Percentiles rank a stretch among this genome's conserved stretches.
phyloP scores from a whole-genome alignment of 2,113 vertebrate species.

The Mus spicilegus region DNA sequence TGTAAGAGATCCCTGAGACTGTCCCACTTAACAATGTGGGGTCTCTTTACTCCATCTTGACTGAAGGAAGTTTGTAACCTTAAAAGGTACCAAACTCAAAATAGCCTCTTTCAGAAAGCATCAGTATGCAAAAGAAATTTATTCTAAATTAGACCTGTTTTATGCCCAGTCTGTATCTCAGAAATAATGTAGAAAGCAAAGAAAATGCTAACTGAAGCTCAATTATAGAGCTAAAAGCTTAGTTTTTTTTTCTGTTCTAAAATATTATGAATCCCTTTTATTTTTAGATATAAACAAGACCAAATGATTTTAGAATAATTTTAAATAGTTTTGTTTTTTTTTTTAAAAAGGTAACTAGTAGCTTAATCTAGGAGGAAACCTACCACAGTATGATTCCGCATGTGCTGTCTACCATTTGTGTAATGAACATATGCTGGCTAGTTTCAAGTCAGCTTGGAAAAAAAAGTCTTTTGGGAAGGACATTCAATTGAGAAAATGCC shows the following conservation, averaged over 20 bases:
- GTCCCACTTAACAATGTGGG: not conserved
- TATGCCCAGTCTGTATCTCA: not conserved
- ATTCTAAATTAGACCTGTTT: not conserved
- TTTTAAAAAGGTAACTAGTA: not conserved
- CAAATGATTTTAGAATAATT: slow-evolving; percentile 28
- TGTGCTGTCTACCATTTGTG: not conserved
- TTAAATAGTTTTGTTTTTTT: no score
- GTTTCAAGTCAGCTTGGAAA: not conserved
- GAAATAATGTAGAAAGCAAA: slow-evolving; percentile 5
- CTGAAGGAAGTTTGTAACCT: not conserved
- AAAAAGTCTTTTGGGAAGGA: not conserved
- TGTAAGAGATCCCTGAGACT: not conserved
- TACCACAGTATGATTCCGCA: not conserved
- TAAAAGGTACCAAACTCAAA: not conserved
- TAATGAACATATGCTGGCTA: not conserved
- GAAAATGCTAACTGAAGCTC: not conserved
- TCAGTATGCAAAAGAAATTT: not conserved
- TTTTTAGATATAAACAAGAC: slow-evolving; percentile 50
- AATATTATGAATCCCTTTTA: not conserved
- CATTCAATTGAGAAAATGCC: not conserved
- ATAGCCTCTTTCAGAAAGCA: not conserved
- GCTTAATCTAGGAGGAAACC: not conserved
- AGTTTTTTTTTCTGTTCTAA: slow-evolving; percentile 6
- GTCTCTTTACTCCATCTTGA: not conserved
- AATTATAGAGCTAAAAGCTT: not conserved